phyloP scores from a whole-genome alignment of 1,140 invertebrate genomes.

The Neodiprion fabricii region DNA sequence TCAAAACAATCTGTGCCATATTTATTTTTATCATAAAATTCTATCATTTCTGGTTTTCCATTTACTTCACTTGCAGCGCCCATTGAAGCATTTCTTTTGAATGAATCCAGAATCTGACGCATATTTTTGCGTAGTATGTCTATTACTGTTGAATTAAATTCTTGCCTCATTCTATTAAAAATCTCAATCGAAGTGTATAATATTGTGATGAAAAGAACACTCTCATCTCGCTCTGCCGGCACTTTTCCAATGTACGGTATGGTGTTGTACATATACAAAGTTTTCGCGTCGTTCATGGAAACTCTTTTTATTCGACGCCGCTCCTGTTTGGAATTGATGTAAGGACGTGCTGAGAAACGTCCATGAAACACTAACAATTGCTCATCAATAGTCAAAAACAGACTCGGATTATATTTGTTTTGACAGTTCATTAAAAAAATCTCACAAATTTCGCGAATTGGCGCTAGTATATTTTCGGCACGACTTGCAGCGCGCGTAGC shows the following conservation, averaged over 20 bases:
- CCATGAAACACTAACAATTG: conserved; percentile 52
- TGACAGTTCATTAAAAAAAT: conserved; percentile 44
- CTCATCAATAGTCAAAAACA: conserved; percentile 51
- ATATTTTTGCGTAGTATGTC: conserved; percentile 40
- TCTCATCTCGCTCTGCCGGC: neutral
- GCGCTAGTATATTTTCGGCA: conserved; percentile 41
- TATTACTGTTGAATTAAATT: conserved; percentile 30
- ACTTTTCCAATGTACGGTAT: conserved; percentile 41
- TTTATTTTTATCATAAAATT: no score
- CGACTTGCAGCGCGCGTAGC: conserved; percentile 37
- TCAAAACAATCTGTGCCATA: no score
- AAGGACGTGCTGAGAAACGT: conserved; percentile 51
- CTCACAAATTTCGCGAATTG: conserved; percentile 49
- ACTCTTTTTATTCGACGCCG: conserved; percentile 53
- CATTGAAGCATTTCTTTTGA: conserved; percentile 42
- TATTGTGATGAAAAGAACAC: conserved; percentile 16
- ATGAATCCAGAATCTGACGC: conserved; percentile 48
- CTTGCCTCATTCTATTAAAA: no score
- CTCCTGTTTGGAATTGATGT: conserved; percentile 45
- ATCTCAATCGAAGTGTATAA: conserved; percentile 25
- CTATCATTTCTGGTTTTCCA: no score
- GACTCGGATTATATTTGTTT: conserved; percentile 39
- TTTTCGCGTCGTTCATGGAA: conserved; percentile 32
- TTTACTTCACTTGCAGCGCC: conserved; percentile 31
- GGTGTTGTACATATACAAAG: conserved; percentile 37